Percentiles rank a stretch among this genome's conserved stretches.
Evolutionary conservation across 92 coral and sea anemone species (phyloP).

Genomic region (Isaurus tuberculatus): DNA sequence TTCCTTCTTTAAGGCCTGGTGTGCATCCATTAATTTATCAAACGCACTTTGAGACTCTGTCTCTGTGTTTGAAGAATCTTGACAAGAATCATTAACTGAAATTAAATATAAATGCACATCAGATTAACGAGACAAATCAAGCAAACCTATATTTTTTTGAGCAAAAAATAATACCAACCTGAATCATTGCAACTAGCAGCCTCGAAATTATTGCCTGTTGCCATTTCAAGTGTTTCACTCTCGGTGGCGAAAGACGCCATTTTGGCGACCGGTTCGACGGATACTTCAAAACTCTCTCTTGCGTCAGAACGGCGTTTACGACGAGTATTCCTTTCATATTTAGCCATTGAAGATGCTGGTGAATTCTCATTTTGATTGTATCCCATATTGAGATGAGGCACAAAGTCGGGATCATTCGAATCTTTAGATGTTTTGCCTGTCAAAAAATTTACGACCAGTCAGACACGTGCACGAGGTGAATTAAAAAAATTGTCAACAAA

Average conservation of each 20-base stretch:
- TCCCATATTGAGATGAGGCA: conserved; percentile 51
- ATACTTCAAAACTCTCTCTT: conserved; percentile 20
- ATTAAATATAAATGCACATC: conserved; percentile 8
- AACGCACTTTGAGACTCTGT: conserved; percentile 19
- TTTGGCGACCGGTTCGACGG: conserved; percentile 15
- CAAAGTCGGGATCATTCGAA: conserved; percentile 53
- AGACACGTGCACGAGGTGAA: conserved; percentile 14
- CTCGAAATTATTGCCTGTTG: conserved; percentile 6
- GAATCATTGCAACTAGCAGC: conserved; percentile 4
- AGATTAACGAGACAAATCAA: conserved; percentile 4
- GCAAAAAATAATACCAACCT: conserved; percentile 18
- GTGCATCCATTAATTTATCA: conserved; percentile 19
- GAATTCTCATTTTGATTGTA: conserved; percentile 31
- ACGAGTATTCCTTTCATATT: conserved; percentile 35
- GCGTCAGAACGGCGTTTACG: conserved; percentile 46
- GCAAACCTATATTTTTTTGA: conserved; percentile 9
- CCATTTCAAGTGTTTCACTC: neutral
- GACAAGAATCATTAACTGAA: conserved; percentile 16
- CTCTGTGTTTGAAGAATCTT: conserved; percentile 14
- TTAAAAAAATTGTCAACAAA: conserved; percentile 19
- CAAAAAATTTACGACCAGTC: conserved; percentile 8
- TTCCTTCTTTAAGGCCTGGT: conserved; percentile 33
- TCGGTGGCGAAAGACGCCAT: conserved; percentile 15
- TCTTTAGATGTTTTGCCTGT: conserved; percentile 49
- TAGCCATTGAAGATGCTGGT: conserved; percentile 24